A percentile compares a stretch with the other conserved stretches of the same genome.
Conservation (phyloP, 2,888 invertebrate genomes). For the Nomada goodeniana region DNA sequence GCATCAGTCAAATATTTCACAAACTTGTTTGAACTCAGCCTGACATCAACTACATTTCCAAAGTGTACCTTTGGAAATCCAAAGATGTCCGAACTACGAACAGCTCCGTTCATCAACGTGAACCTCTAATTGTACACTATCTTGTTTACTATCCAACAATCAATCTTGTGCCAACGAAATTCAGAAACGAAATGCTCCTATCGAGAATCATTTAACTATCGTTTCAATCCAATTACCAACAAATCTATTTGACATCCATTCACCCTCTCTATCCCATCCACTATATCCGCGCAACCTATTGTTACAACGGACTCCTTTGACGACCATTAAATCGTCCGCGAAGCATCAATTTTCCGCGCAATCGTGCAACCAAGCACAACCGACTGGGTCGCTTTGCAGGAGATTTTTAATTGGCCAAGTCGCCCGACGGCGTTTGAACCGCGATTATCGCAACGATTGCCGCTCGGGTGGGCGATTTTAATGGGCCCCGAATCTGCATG, state of each 20-base stretch:
- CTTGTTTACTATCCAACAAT: background rate
- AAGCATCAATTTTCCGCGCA: background rate
- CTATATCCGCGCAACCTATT: background rate
- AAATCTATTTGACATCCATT: too few relatives aligned
- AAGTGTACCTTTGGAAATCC: too few relatives aligned
- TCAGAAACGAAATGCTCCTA: background rate
- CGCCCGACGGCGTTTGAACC: background rate
- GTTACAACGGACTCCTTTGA: background rate
- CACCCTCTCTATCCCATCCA: background rate
- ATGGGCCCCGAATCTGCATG: background rate
- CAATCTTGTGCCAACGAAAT: background rate
- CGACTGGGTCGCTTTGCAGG: background rate
- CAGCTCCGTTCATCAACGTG: too few relatives aligned
- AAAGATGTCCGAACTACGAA: too few relatives aligned
- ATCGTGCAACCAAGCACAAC: background rate
- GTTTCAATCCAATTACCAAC: background rate
- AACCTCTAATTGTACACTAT: background rate
- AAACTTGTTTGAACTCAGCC: too few relatives aligned
- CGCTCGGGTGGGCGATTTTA: slow-evolving; percentile 12
- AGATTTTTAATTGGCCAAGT: slow-evolving; percentile 21
- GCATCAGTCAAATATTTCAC: too few relatives aligned
- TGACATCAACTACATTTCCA: too few relatives aligned
- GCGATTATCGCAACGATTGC: slow-evolving; percentile 13
- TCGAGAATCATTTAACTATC: background rate
- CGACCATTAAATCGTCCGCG: background rate